These are phyloP conservation scores for Odobenus rosmarus DNA, from an alignment of 2,113 vertebrate genomes.

Conservation along the genomic window DNA sequence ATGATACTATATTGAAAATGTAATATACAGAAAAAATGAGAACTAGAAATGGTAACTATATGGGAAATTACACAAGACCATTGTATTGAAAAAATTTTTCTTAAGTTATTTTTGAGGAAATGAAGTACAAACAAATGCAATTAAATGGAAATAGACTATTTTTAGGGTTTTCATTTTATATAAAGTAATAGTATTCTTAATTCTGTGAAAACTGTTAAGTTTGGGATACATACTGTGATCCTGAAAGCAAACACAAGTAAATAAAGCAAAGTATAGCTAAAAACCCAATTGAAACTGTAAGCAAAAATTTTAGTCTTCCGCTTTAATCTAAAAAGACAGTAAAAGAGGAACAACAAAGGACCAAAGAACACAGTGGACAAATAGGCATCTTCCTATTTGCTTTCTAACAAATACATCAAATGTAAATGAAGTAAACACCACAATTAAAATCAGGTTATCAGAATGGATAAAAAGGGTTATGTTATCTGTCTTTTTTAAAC, in stretches of 20 bases:
- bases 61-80: not conserved
- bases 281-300: not conserved
- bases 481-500: not conserved
- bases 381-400: not conserved
- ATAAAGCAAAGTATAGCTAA: not conserved
- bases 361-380: not conserved
- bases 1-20: not conserved
- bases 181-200: not conserved
- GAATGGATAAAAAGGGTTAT: not conserved
- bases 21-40: not conserved
- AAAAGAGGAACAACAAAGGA: not conserved
- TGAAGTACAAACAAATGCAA: not conserved
- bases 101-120: not conserved
- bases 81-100: not conserved
- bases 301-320: too few species aligned
- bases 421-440: not conserved
- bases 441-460: not conserved
- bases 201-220: not conserved
- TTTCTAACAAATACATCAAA: not conserved
- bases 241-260: not conserved
- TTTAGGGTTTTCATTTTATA: not conserved
- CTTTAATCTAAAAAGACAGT: not conserved
- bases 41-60: not conserved
- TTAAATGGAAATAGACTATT: not conserved
- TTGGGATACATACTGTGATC: not conserved